Base-by-base conservation (phyloP, 2,113 vertebrate species). In the Pimephales promelas region DNA sequence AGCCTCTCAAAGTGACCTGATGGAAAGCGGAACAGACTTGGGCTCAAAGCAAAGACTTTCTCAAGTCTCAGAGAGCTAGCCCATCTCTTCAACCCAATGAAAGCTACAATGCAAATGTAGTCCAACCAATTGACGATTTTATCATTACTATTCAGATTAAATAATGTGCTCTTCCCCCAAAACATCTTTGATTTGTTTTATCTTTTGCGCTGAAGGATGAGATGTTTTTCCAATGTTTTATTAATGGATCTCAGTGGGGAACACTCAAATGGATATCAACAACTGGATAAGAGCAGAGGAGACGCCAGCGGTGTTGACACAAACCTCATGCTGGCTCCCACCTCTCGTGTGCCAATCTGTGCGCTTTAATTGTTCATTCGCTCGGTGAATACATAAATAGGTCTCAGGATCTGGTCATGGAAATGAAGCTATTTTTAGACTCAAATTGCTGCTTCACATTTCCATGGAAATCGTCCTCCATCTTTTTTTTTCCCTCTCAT, bases 391-490 rank as follows among this genome's bases (percentile, higher is more conserved):
- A 92, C 90, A 92, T 93, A 94, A 94, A 95, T 91, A 92, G 91
- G 90, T 91, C 86, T 89, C 90, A 85, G 78, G 71, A 86, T 86
- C 88, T 82, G 84, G 85, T 91, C 87, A 90, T 90, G 92, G 94
- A 93, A 94, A 94, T 92, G 90, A 92, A 87, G 92, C 89, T 89
- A 92, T 93, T 90, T 92, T 93, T 94, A 93, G 93, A 87, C 88
- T 92, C 90, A 92, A 93, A 94, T 94, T 93, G 91, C 91, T 82
- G 89, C 92, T 92, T 91, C 88, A 90, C 87, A 92, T 95, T 93
- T 88, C 92, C 91, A 94, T 95, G 92, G 93, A 90, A 92, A 94
- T 92, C 84, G 64, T 87, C 86, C 85, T 91, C 90, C 90, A 90
- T 89, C 85, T 90, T 87, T 90, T 90, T 88, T 86, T 88, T 59